Evolutionary conservation across 2,797 vertebrate genomes (phyloP).

Genomic region (Limnodromus scolopaceus): DNA sequence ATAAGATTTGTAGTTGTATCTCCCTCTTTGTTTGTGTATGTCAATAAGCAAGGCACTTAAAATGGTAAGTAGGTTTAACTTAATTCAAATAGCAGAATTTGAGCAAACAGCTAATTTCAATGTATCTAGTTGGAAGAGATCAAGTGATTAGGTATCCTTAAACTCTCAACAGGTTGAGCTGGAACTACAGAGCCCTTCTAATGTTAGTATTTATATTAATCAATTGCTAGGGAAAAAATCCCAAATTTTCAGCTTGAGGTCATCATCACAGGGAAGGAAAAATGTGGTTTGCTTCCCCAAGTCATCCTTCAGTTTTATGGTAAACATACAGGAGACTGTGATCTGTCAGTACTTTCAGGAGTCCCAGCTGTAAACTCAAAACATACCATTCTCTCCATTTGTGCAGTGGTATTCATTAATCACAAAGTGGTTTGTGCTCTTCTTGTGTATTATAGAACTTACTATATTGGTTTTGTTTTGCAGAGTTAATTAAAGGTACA

Average conservation of each 20-base stretch:
- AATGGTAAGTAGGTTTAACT: constrained; percentile 35
- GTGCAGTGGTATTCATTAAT: not conserved
- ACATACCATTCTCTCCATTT: not conserved
- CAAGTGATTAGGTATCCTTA: not conserved
- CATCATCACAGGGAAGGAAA: not conserved
- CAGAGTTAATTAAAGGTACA: not conserved
- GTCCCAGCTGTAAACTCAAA: not conserved
- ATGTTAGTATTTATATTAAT: not conserved
- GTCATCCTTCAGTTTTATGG: not conserved
- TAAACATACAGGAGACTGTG: not conserved
- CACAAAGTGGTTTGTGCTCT: not conserved
- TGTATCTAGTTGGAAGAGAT: not conserved
- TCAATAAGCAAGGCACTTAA: constrained; percentile 39
- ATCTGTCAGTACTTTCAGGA: not conserved
- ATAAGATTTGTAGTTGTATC: constrained; percentile 30
- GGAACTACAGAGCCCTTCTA: not conserved
- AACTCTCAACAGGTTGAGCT: not conserved
- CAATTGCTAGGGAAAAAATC: not conserved
- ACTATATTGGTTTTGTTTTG: not conserved
- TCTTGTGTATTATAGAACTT: not conserved
- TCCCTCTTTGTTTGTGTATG: not conserved
- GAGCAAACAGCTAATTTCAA: constrained; percentile 51
- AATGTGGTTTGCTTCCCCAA: not conserved
- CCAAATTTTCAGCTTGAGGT: not conserved
- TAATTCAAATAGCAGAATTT: constrained; percentile 54